These are phyloP conservation scores for Tachypleus tridentatus DNA, from an alignment of 1,140 invertebrate species.

Conservation along the genomic window DNA sequence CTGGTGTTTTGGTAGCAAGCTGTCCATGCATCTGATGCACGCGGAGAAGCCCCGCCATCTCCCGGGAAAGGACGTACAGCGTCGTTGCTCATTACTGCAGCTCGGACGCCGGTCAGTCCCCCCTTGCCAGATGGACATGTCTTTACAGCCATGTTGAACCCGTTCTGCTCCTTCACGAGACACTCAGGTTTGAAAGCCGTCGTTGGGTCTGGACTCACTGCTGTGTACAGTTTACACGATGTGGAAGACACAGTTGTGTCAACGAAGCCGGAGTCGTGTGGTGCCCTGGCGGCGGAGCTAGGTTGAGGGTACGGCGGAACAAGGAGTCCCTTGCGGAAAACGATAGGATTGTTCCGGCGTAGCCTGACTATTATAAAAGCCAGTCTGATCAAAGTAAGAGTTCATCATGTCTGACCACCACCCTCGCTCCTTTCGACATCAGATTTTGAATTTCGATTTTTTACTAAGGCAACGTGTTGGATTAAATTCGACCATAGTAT, in stretches of 20 bases:
- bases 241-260: conserved; percentile 42
- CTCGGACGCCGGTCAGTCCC: conserved; percentile 43
- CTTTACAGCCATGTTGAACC: conserved; percentile 23
- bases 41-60: conserved; percentile 28
- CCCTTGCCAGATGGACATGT: conserved; percentile 36
- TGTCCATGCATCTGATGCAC: conserved; percentile 56
- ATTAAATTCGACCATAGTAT: conserved; percentile 27
- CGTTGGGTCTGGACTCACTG: conserved; percentile 8
- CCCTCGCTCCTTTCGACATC: conserved; percentile 25
- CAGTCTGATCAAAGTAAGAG: conserved; percentile 84
- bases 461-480: conserved; percentile 28
- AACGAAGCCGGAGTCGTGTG: conserved; percentile 52
- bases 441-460: conserved; percentile 30
- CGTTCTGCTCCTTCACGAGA: conserved; percentile 23
- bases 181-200: conserved; percentile 24
- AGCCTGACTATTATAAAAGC: conserved; percentile 77
- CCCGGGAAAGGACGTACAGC: conserved; percentile 20
- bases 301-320: conserved; percentile 26
- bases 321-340: conserved; percentile 54
- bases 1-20: conserved; percentile 63
- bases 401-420: conserved; percentile 53
- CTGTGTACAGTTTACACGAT: conserved; percentile 60
- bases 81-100: conserved; percentile 11
- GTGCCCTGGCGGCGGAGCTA: conserved; percentile 58
- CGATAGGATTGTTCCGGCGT: conserved; percentile 49